Percentiles rank a stretch among this genome's conserved stretches.
Conservation (phyloP, 2,888 invertebrate species). For the Cryptocephalus primarius region DNA sequence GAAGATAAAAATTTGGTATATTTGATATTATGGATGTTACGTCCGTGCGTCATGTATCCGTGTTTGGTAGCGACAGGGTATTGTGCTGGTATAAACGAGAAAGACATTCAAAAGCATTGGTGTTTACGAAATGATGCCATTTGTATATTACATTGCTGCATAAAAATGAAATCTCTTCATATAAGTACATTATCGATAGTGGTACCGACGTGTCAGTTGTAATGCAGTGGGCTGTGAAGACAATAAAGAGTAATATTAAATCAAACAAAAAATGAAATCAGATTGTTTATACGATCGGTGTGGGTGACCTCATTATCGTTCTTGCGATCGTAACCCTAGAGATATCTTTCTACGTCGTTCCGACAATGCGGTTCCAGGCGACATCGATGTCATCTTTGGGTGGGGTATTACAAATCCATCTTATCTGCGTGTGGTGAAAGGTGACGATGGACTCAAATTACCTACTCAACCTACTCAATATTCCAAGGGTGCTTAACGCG, state of each 20-base stretch:
- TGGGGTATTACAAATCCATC: conserved; percentile 3
- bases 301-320: conserved; percentile 7
- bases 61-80: no score
- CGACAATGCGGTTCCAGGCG: conserved; percentile 8
- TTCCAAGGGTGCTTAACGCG: background rate
- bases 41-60: no score
- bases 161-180: conserved; percentile 4
- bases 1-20: no score
- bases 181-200: conserved; percentile 11
- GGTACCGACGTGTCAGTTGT: conserved; percentile 14
- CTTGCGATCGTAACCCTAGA: conserved; percentile 10
- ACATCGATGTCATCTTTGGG: conserved; percentile 1
- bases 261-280: conserved; percentile 1
- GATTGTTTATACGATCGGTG: no score
- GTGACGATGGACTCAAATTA: conserved; percentile 2
- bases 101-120: conserved; percentile 4
- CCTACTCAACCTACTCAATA: background rate
- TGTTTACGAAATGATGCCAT: conserved; percentile 8
- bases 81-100: conserved; percentile 11
- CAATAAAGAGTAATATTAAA: conserved; percentile 6
- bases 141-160: conserved; percentile 7
- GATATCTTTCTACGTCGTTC: conserved; percentile 10
- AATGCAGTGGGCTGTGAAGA: conserved; percentile 6
- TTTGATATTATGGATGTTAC: no score
- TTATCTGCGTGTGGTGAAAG: no score